Conservation (phyloP, 2,797 vertebrate species). For the Echiichthys vipera region DNA sequence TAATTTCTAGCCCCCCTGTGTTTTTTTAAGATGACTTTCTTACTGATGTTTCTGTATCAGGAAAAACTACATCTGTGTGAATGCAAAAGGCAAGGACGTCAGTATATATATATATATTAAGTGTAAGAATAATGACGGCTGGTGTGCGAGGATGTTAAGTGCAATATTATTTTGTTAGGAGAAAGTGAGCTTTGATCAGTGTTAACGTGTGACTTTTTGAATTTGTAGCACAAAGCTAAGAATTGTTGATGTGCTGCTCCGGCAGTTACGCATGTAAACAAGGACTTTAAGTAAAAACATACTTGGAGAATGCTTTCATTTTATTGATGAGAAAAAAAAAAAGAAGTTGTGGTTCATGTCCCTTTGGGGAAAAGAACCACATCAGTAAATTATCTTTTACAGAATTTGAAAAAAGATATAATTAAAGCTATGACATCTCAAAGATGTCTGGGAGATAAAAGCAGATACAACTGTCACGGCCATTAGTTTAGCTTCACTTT, state of each 20-base stretch:
- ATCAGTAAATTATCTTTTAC: constrained; percentile 65
- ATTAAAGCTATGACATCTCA: constrained; percentile 51
- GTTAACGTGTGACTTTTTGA: constrained; percentile 89
- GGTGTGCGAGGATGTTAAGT: constrained; percentile 91
- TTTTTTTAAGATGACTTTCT: constrained; percentile 88
- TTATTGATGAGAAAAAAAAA: constrained; percentile 63
- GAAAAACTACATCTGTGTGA: constrained; percentile 77
- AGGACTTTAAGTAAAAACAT: constrained; percentile 85
- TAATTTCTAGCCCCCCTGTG: constrained; percentile 88
- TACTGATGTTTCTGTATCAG: constrained; percentile 89
- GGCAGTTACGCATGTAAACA: constrained; percentile 90
- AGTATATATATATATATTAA: constrained; percentile 52
- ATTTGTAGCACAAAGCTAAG: constrained; percentile 88
- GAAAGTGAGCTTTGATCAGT: constrained; percentile 88
- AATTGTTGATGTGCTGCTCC: constrained; percentile 90
- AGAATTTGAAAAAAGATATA: constrained; percentile 56
- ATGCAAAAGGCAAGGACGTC: constrained; percentile 66
- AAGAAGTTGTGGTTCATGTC: constrained; percentile 44
- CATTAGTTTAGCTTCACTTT: no score
- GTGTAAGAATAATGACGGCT: constrained; percentile 80
- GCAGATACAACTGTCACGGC: no score
- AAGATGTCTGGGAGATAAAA: constrained; percentile 32
- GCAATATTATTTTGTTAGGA: constrained; percentile 93
- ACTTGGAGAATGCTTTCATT: constrained; percentile 68
- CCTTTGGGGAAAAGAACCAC: no score